Evolutionary conservation across 2,888 invertebrate genomes (phyloP), one percentile per base, ranked within the genome.

Genomic region (Eilema sororculum): DNA sequence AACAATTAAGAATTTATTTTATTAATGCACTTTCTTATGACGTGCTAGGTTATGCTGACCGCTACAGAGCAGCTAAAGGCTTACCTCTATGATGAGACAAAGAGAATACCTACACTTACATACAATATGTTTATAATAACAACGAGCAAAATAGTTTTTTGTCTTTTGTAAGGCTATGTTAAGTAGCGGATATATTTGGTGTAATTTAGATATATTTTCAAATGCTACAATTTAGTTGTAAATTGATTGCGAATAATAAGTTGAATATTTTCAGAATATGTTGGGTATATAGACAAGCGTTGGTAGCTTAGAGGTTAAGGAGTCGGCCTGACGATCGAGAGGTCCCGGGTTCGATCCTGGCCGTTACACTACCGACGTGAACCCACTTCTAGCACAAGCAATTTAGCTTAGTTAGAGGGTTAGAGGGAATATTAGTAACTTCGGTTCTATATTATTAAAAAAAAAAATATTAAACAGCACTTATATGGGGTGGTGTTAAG

Each of bases 21-120:
- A 94, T 92, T 93, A 93, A 92, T 93, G 91, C 93, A 95, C 94
- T 95, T 94, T 95, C 95, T 93, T 93, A 88, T 91, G 90, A 92
- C 91, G 91, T 87, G 80, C 78, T 75, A 75, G 78, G 78, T 80
- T 84, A 84, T 82, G 80, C 84, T 79, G 73, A 81, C 78, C 79
- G 82, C 78, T 78, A 77, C 75, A 78, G 80, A 82, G 82, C 79
- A 81, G 78, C 71, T 74, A 75, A 78, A 79, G 76, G 71, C 73
- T 79, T 76, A 77, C 73, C 67, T 81, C 77, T 79, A 79, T 78
- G 87, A 86, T 86, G 85, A 83, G 84, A 87, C 88, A 87, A 87
- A 87, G 85, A 86, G 77, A 80, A 62, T 76, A n/a, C 41, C n/a
- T 25, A 62, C 9, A n/a, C 1, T 20, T 3, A 46, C 41, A 13